Evolutionary conservation across 1,140 invertebrate species (phyloP).

Genomic region (Tribolium castaneum): DNA sequence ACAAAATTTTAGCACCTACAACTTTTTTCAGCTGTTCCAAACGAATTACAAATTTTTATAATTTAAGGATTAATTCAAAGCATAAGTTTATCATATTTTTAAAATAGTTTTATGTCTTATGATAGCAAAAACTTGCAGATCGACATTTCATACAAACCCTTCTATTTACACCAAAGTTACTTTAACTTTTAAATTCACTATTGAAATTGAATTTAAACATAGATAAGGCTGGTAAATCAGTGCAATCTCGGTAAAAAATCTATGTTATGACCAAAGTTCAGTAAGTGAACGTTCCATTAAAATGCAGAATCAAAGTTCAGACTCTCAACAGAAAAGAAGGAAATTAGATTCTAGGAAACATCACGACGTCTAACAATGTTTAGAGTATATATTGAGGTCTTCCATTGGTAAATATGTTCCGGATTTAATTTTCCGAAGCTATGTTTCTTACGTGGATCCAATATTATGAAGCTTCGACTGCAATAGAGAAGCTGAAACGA

Average conservation of each 20-base stretch:
- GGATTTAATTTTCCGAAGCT: conserved; percentile 23
- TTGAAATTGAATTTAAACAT: no score
- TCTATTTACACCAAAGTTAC: no score
- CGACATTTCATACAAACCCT: no score
- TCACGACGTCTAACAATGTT: conserved; percentile 34
- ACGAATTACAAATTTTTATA: background rate
- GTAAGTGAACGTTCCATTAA: conserved; percentile 9
- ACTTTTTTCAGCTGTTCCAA: background rate
- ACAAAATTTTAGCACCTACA: background rate
- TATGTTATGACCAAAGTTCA: background rate
- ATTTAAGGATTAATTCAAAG: no score
- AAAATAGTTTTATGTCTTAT: no score
- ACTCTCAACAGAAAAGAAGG: conserved; percentile 13
- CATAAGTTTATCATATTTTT: no score
- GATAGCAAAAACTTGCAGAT: no score
- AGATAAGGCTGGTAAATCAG: no score
- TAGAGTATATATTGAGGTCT: conserved; percentile 22
- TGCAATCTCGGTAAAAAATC: background rate
- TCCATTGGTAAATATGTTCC: conserved; percentile 28
- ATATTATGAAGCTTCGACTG: background rate
- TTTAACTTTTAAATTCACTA: no score
- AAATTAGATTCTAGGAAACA: conserved; percentile 26
- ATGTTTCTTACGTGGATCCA: conserved; percentile 18
- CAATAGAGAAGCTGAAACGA: background rate
- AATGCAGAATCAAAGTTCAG: conserved; percentile 14